These are phyloP conservation scores for Dicentrarchus labrax DNA, from an alignment of 2,113 vertebrate genomes.

Conservation along the genomic window DNA sequence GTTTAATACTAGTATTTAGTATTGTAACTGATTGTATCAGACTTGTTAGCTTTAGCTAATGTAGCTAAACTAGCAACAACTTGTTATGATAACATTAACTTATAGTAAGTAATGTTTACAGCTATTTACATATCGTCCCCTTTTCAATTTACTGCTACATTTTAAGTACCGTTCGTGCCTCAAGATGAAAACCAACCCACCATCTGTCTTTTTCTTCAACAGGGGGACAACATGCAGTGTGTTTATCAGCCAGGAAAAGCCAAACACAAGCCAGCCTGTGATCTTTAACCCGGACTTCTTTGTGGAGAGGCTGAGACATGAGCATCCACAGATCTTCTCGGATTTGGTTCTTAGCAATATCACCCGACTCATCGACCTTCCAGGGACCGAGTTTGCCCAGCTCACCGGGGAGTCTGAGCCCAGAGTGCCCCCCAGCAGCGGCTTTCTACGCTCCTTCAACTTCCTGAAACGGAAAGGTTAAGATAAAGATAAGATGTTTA, in stretches of 20 bases:
- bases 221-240: conserved; percentile 91
- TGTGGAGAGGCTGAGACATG: conserved; percentile 95
- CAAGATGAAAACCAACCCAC: not conserved
- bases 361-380: conserved; percentile 94
- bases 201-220: conserved; percentile 15
- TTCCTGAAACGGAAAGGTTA: conserved; percentile 95
- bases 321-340: conserved; percentile 90
- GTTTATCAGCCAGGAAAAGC: conserved; percentile 90
- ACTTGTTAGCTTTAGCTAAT: conserved; percentile 6
- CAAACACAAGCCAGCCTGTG: conserved; percentile 84
- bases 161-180: not conserved
- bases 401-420: conserved; percentile 92
- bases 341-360: conserved; percentile 95
- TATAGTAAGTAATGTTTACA: not conserved
- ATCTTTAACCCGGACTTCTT: conserved; percentile 99
- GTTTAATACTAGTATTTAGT: not conserved
- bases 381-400: conserved; percentile 93
- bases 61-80: conserved; percentile 23
- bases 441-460: conserved; percentile 93
- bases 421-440: conserved; percentile 84
- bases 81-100: not conserved
- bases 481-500: no score
- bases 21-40: not conserved
- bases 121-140: no score
- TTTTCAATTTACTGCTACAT: not conserved